A percentile compares a stretch with the other conserved stretches of the same genome.
Evolutionary conservation across 2,113 vertebrate species (phyloP).

Genomic region (Megaceryle torquata): DNA sequence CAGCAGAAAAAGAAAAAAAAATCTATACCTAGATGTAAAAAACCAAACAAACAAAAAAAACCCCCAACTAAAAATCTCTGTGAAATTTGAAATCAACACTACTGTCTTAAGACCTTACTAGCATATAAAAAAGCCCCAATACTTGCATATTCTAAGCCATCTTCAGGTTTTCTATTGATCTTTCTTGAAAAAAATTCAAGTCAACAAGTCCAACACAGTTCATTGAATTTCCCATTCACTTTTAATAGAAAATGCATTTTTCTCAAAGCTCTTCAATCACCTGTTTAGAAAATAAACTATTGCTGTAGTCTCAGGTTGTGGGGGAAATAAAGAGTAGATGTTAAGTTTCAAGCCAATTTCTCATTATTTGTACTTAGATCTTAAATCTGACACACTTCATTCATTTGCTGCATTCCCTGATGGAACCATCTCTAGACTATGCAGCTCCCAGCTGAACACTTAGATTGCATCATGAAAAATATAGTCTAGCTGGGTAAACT

Average conservation of each 20-base stretch:
- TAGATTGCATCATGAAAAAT: background rate
- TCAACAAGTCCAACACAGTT: no score
- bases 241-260: background rate
- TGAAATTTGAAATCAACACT: background rate
- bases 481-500: background rate
- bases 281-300: background rate
- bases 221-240: no score
- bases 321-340: background rate
- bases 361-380: rapidly evolving
- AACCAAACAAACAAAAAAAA: no score
- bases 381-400: rapidly evolving
- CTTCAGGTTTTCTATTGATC: background rate
- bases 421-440: rapidly evolving
- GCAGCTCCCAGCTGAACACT: no score
- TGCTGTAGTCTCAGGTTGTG: background rate
- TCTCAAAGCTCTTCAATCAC: background rate
- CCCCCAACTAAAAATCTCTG: background rate
- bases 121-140: background rate
- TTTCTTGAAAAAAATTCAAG: background rate
- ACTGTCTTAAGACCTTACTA: background rate
- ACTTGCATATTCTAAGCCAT: background rate
- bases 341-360: background rate
- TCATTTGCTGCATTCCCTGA: background rate
- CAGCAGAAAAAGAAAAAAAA: background rate
- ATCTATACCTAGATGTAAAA: no score